A percentile compares a stretch with the other conserved stretches of the same genome.
phyloP scores from a whole-genome alignment of 2,888 invertebrate genomes.

The Nasonia oneida region DNA sequence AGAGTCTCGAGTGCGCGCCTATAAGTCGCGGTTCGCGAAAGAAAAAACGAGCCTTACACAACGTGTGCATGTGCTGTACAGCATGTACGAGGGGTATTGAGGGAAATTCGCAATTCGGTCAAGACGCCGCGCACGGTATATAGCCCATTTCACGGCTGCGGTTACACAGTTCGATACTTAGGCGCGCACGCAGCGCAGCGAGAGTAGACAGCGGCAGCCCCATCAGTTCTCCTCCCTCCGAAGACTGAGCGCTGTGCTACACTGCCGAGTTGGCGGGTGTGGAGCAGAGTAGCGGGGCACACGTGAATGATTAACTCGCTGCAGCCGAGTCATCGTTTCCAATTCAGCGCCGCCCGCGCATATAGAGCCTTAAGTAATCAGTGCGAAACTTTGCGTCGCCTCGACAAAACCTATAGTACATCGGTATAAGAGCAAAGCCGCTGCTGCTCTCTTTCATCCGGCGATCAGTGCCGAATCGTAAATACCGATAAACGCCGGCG shows the following conservation, averaged over 20 bases:
- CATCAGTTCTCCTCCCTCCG: not conserved
- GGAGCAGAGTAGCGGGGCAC: not conserved
- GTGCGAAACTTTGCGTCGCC: not conserved
- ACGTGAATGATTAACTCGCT: conserved; percentile 16
- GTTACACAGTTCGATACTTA: conserved; percentile 3
- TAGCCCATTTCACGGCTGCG: conserved; percentile 22
- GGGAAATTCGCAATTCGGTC: not conserved
- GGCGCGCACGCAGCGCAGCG: not conserved
- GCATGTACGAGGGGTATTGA: too few species aligned
- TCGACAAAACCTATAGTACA: not conserved
- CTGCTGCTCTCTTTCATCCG: not conserved
- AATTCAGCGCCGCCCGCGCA: not conserved
- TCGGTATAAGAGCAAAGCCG: too few species aligned
- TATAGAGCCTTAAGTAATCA: not conserved
- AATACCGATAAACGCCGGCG: conserved; percentile 26
- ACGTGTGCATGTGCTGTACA: too few species aligned
- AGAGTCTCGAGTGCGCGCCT: too few species aligned
- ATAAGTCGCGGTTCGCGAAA: too few species aligned
- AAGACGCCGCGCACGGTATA: not conserved
- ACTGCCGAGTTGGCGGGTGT: not conserved
- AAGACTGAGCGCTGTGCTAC: not conserved
- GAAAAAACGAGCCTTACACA: too few species aligned
- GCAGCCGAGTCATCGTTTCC: conserved; percentile 15
- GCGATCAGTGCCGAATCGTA: conserved; percentile 17
- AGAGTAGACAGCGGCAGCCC: conserved; percentile 1